phyloP scores from a whole-genome alignment of 2,888 invertebrate genomes.

The Mamestra brassicae region DNA sequence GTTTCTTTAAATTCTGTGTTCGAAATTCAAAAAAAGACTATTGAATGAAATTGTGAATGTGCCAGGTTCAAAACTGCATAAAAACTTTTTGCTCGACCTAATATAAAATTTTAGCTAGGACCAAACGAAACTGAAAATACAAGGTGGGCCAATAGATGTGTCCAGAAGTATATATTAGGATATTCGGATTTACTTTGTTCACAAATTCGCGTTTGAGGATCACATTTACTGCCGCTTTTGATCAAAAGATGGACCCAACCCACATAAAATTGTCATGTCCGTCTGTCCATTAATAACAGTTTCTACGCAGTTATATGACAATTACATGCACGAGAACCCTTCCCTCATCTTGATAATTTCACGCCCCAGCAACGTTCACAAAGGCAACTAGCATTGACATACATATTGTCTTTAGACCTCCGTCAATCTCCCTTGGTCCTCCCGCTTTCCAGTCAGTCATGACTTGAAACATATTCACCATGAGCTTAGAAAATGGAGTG shows the following conservation, averaged over 20 bases:
- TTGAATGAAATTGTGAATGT: too few relatives aligned
- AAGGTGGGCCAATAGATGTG: too few relatives aligned
- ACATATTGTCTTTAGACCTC: constrained; percentile 14
- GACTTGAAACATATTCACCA: neutral
- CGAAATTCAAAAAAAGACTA: too few relatives aligned
- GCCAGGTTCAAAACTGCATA: too few relatives aligned
- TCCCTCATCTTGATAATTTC: neutral
- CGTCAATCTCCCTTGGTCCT: neutral
- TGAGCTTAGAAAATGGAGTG: neutral
- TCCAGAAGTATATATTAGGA: too few relatives aligned
- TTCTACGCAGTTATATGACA: neutral
- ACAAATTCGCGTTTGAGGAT: too few relatives aligned
- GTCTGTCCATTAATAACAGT: neutral
- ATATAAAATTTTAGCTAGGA: too few relatives aligned
- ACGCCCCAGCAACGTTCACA: constrained; percentile 6
- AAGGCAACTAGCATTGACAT: constrained; percentile 16
- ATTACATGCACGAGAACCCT: neutral
- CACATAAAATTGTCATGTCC: neutral
- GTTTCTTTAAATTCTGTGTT: too few relatives aligned
- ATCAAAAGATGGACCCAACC: neutral
- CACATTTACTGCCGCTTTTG: neutral
- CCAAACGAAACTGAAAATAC: too few relatives aligned
- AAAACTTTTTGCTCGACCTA: too few relatives aligned
- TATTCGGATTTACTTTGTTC: too few relatives aligned
- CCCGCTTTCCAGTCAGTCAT: neutral